Evolutionary conservation across 1,140 invertebrate species (phyloP), one percentile per base, ranked within the genome.

Genomic region (Drosophila nigromelanica): DNA sequence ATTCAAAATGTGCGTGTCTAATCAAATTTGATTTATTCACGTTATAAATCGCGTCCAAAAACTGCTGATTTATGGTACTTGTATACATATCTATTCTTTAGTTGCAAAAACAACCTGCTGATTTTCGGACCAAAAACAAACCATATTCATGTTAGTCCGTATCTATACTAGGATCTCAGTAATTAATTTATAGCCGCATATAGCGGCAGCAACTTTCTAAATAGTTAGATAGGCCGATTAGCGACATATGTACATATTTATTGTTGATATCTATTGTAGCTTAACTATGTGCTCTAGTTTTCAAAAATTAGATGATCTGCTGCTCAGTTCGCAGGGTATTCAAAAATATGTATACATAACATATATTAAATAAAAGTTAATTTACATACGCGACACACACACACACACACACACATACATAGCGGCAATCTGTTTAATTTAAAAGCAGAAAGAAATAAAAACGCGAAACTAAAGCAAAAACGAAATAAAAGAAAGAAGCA

Each of bases 201-300:
- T n/a, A n/a, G n/a, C n/a, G n/a, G n/a, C n/a, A n/a, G n/a, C n/a
- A 48, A 56, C 69, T 72, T 72, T 72, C 52, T 39, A 72, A 72
- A 66, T 42, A 71, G 68, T 64, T 59, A 51, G 62, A 58, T 58
- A 59, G 70, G 55, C 50, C 39, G 18, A 60, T 73, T 59, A 51
- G 47, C n/a, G 21, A 52, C 14, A 40, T 37, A n/a, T n/a, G n/a
- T n/a, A 54, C 18, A 3, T 10, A 18, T 24, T 15, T 21, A 39
- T 27, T 27, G 37, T 7, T 27, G 12, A 14, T 30, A 33, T 21
- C 11, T 15, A 33, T 12, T n/a, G 27, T 8, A 45, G 40, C 2
- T 21, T 27, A 30, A 15, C 24, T 43, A 18, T 60, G 7, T 47
- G 67, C 50, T 70, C 67, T 5, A 70, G 24, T 55, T 63, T 58